These are phyloP conservation scores for Esperia sulphurella DNA, from an alignment of 2,888 invertebrate species.

Conservation along the genomic window DNA sequence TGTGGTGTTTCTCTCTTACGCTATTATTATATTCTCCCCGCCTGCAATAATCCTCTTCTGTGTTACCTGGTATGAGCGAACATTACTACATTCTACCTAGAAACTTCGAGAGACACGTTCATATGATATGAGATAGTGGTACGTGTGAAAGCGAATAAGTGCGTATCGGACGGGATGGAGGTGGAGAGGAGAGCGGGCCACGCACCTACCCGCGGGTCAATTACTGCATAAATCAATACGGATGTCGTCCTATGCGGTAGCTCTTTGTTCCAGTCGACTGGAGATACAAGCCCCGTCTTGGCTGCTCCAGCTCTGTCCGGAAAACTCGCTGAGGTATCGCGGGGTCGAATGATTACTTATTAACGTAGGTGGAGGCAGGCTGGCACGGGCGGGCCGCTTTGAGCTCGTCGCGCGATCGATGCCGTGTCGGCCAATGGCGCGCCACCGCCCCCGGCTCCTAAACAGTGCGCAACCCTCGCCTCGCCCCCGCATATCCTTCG, in stretches of 20 bases:
- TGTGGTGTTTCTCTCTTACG: constrained; percentile 21
- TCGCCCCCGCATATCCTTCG: constrained; percentile 46
- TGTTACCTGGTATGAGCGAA: not conserved
- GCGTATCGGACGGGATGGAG: constrained; percentile 36
- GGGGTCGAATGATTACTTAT: constrained; percentile 79
- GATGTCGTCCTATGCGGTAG: constrained; percentile 62
- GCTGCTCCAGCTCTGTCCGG: constrained; percentile 70
- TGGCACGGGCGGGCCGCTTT: constrained; percentile 71
- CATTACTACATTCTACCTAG: constrained; percentile 7
- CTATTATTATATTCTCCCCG: constrained; percentile 7
- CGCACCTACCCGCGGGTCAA: constrained; percentile 68
- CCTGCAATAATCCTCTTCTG: not conserved
- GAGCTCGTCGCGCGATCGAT: constrained; percentile 75
- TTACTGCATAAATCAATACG: constrained; percentile 72
- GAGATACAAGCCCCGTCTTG: constrained; percentile 66
- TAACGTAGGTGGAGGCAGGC: constrained; percentile 78
- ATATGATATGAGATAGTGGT: constrained; percentile 15
- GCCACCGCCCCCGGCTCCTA: constrained; percentile 61
- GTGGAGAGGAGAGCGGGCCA: constrained; percentile 45
- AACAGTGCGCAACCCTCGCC: constrained; percentile 66
- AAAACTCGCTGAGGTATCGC: constrained; percentile 75
- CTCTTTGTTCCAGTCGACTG: constrained; percentile 71
- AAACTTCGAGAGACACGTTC: constrained; percentile 13
- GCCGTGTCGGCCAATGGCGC: constrained; percentile 76
- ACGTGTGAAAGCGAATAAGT: constrained; percentile 49